Conservation (phyloP, 2,888 invertebrate species). For the Petrolisthes cinctipes region DNA sequence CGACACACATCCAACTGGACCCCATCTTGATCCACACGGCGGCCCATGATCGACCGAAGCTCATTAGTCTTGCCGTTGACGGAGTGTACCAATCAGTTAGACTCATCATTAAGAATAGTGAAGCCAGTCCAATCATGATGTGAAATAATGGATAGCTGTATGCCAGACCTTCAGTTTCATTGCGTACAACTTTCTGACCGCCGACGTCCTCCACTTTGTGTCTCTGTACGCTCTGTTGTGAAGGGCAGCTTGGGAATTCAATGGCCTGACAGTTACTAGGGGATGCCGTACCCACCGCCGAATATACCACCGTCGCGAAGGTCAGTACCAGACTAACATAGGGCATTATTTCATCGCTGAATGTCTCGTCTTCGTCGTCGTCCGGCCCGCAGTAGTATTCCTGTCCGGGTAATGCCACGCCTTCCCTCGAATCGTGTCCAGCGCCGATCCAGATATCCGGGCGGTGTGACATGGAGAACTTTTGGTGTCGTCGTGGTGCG, state of each 20-base stretch:
- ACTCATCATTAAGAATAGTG: constrained; percentile 72
- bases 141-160: constrained; percentile 72
- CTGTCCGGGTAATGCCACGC: constrained; percentile 48
- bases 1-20: constrained; percentile 71
- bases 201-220: constrained; percentile 66
- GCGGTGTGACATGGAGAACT: background rate
- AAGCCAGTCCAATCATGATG: constrained; percentile 70
- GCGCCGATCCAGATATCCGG: constrained; percentile 41
- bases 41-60: constrained; percentile 71
- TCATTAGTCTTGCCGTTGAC: constrained; percentile 69
- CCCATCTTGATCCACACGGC: constrained; percentile 72
- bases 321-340: constrained; percentile 71
- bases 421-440: constrained; percentile 22
- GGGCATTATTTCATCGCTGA: constrained; percentile 69
- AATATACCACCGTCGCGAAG: constrained; percentile 70
- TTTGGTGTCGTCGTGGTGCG: constrained; percentile 68
- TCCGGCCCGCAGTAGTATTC: constrained; percentile 67
- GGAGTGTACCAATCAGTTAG: constrained; percentile 72
- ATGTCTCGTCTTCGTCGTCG: constrained; percentile 65
- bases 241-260: constrained; percentile 62
- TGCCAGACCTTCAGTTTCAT: constrained; percentile 70
- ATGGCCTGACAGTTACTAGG: constrained; percentile 63
- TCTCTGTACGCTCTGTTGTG: constrained; percentile 46
- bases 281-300: constrained; percentile 48
- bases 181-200: constrained; percentile 69